Evolutionary conservation across 2,797 vertebrate species (phyloP), one percentile per base, ranked within the genome.

Genomic region (Toxotes lorentzi): DNA sequence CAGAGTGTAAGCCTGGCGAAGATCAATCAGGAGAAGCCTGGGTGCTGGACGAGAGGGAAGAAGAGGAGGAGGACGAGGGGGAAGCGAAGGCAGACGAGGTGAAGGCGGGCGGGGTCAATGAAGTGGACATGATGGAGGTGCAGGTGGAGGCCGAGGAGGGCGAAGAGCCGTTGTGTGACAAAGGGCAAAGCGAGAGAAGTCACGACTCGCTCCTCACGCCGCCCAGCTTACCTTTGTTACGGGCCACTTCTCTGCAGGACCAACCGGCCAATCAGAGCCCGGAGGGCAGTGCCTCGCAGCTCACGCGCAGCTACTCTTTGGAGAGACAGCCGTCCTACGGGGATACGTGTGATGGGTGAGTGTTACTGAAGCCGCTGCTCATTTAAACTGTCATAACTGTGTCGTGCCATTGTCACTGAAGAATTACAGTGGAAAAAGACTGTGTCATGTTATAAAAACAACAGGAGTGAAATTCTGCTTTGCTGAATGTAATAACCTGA

Each of bases 201-300:
- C 89, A 71, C 0, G 62, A 75, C 27, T 67, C 34, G 2, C 85
- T 94, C 34, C 91, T 95, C 40, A 72, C 82, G 8, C 88, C 83
- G 0, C 93, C 91, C 69, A 78, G 86, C 86, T 82, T 96, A 70
- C 95, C 96, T 70, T 85, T 96, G 70, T 80, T 96, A 30, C 95
- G 94, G 11, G 94, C 95, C 21, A 91, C 95, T 0, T 96, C 96
- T 34, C 93, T 97, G 57, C 96, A 96, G 56, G 96, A 97, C 3
- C 93, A 89, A 11, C 86, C 93, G 0, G 77, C 88, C 82, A 71
- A 69, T 80, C 91, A 88, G 56, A 87, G 62, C 50, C 76, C 80
- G 24, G 93, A 93, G 41, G 66, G 70, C 79, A 70, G 65, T 40
- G 34, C 64, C 57, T 43, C 81, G 1, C 87, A 88, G 67, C 87